Conservation (phyloP, 1,140 invertebrate species). For the Aphaenogaster ashmeadi region DNA sequence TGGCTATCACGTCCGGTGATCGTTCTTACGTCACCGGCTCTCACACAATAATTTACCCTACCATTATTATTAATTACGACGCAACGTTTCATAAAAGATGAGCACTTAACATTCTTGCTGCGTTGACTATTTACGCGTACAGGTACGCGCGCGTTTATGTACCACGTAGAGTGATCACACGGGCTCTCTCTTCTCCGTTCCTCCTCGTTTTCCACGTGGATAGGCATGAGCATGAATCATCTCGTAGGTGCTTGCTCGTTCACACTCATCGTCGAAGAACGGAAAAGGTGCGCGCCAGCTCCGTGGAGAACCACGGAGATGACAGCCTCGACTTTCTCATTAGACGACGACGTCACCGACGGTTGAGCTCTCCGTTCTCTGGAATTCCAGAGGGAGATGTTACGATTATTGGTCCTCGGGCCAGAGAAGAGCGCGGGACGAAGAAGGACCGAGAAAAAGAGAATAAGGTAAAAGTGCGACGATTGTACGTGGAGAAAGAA, state of each 20-base stretch:
- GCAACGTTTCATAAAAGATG: conserved; percentile 26
- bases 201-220: conserved; percentile 75
- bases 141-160: conserved; percentile 39
- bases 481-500: conserved; percentile 33
- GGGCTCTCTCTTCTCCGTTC: conserved; percentile 31
- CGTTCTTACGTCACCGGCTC: conserved; percentile 20
- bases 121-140: conserved; percentile 52
- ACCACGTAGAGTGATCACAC: conserved; percentile 38
- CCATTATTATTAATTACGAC: conserved; percentile 69
- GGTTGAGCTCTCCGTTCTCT: conserved; percentile 48
- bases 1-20: conserved; percentile 1
- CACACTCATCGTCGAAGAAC: conserved; percentile 68
- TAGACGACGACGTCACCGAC: conserved; percentile 58
- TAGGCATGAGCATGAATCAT: conserved; percentile 72
- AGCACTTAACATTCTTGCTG: conserved; percentile 62
- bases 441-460: conserved; percentile 32
- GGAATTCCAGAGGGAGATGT: conserved; percentile 71
- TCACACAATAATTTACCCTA: conserved; percentile 34
- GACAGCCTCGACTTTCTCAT: conserved; percentile 71
- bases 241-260: conserved; percentile 70
- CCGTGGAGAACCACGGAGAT: conserved; percentile 42
- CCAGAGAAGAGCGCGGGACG: background rate
- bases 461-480: conserved; percentile 31
- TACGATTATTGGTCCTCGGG: conserved; percentile 72
- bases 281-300: conserved; percentile 57